phyloP scores from a whole-genome alignment of 2,888 invertebrate species.

The Tetanocera ferruginea region DNA sequence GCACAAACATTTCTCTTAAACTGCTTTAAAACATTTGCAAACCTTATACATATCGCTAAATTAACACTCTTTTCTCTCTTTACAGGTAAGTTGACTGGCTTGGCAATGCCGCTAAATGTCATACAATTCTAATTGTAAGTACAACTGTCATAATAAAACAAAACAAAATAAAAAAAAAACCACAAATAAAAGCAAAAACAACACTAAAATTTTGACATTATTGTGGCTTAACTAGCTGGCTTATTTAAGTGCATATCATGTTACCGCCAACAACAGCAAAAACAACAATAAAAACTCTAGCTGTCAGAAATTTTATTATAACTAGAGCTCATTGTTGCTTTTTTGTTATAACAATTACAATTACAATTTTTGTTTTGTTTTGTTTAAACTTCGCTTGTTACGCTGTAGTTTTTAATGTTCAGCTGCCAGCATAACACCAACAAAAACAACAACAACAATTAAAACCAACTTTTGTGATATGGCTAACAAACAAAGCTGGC shows the following conservation, averaged over 20 bases:
- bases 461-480: neutral
- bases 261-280: no score
- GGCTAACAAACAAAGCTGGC: neutral
- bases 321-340: neutral
- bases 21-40: no score
- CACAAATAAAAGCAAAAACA: neutral
- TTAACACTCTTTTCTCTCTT: neutral
- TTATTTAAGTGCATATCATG: no score
- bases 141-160: neutral
- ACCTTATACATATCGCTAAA: neutral
- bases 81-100: conserved; percentile 7
- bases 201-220: neutral
- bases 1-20: no score
- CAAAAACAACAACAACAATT: neutral
- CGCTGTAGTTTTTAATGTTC: neutral
- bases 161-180: neutral
- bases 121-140: neutral
- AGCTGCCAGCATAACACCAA: no score
- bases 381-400: neutral
- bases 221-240: no score
- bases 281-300: no score
- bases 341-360: neutral
- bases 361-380: neutral
- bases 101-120: neutral
- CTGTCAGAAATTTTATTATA: conserved; percentile 1